phyloP scores from a whole-genome alignment of 1,140 invertebrate genomes.

The Calosoma granatense region DNA sequence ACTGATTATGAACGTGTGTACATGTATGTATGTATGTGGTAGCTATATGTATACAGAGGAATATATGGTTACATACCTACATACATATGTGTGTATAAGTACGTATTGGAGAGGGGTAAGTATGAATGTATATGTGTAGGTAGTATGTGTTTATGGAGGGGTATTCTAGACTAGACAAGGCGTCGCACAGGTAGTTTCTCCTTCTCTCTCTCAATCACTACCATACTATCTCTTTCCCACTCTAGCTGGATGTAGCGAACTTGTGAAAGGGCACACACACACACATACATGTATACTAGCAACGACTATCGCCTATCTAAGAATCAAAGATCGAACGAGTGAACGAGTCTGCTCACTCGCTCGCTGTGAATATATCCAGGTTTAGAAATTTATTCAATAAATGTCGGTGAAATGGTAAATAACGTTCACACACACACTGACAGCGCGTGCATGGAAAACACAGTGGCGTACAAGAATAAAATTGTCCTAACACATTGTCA shows the following conservation, averaged over 20 bases:
- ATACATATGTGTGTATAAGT: too few relatives aligned
- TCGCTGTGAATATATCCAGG: too few relatives aligned
- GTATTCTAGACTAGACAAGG: too few relatives aligned
- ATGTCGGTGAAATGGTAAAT: neutral
- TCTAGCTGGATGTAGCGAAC: neutral
- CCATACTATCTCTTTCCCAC: neutral
- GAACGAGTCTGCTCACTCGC: too few relatives aligned
- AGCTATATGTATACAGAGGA: neutral
- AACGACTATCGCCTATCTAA: too few relatives aligned
- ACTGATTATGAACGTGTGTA: too few relatives aligned
- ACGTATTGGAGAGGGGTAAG: too few relatives aligned
- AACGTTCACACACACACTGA: neutral
- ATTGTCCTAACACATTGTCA: neutral
- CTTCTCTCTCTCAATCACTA: neutral
- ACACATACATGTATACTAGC: neutral
- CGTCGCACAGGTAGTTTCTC: too few relatives aligned
- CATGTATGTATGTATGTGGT: neutral
- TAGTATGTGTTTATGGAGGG: too few relatives aligned
- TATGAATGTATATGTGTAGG: too few relatives aligned
- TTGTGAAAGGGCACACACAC: neutral
- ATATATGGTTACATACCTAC: too few relatives aligned
- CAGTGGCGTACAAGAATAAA: constrained; percentile 8
- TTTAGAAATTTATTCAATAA: neutral
- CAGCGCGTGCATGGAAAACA: neutral
- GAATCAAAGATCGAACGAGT: too few relatives aligned